A percentile compares a stretch with the other conserved stretches of the same genome.
Conservation (phyloP, 30 jellyfish, hydroid and myxozoan species). For the Chrysaora quinquecirrha region DNA sequence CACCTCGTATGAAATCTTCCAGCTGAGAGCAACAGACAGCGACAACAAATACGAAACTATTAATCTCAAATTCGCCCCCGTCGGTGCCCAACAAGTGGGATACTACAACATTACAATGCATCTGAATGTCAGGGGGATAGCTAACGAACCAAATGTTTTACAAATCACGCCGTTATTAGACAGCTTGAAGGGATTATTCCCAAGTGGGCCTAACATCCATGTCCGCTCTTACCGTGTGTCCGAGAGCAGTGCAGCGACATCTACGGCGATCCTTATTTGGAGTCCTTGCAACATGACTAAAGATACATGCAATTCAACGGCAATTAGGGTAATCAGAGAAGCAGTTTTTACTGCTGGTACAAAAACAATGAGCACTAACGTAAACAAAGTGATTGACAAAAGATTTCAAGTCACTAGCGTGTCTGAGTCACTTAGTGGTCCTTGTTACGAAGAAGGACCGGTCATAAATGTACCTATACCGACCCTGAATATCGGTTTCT, state of each 20-base stretch:
- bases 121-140: conserved; percentile 19
- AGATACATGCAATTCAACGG: conserved; percentile 44
- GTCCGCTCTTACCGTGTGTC: conserved; percentile 44
- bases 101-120: conserved; percentile 61
- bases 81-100: conserved; percentile 34
- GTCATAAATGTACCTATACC: conserved; percentile 37
- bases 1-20: neutral
- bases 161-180: conserved; percentile 36
- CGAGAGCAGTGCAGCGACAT: neutral
- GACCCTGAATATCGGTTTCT: conserved; percentile 37
- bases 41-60: conserved; percentile 29
- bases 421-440: conserved; percentile 36
- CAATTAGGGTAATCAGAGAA: conserved; percentile 28
- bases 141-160: conserved; percentile 36
- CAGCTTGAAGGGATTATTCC: conserved; percentile 29
- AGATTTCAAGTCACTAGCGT: conserved; percentile 32
- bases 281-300: conserved; percentile 69
- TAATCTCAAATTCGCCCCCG: conserved; percentile 28
- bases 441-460: conserved; percentile 74
- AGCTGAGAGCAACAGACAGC: conserved; percentile 52
- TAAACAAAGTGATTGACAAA: conserved; percentile 16
- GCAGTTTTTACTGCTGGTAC: conserved; percentile 51
- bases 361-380: neutral
- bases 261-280: conserved; percentile 60
- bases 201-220: conserved; percentile 41